Evolutionary conservation across 2,888 invertebrate genomes (phyloP), one percentile per base, ranked within the genome.

Genomic region (Toxonevra muliebris): DNA sequence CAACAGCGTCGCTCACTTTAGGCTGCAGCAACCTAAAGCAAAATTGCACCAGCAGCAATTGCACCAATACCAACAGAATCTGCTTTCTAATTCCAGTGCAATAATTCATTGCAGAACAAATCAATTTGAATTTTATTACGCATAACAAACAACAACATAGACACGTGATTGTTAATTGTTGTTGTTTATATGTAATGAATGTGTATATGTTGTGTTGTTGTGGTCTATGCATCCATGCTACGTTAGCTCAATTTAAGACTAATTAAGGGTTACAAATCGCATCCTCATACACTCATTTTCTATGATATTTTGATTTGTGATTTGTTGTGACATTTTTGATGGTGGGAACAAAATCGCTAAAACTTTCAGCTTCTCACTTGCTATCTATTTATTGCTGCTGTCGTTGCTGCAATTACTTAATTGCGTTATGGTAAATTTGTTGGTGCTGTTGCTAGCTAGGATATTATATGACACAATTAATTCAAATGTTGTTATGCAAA

Each of bases 291-390:
- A 17, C 19, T 20, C 42, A 48, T 12, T 15, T 54, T 15, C 7
- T 42, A 53, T 48, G 50, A 42, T 82, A 77, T 82, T 83, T 66
- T 66, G 54, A 64, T 64, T 64, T 55, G 78, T 84, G 83, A 83
- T 82, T 85, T 85, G 85, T 85, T 84, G 82, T 85, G 84, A 84
- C 84, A 85, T 76, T 74, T 79, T 73, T 74, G 75, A 77, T 78
- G 74, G 78, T 79, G 78, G 75, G 79, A 79, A 77, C 72, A 69
- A 61, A 41, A 52, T 57, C 41, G 15, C 63, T 13, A 20, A 12
- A 54, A 42, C 57, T 20, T 59, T 42, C 61, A 52, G 11, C 52
- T 19, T 15, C 60, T 52, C 45, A 30, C 2, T 48, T 65, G 12
- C 15, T 54, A 41, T 57, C 62, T n/a, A 1, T 20, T 2, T 45